Conservation (phyloP, 2,888 invertebrate genomes). For the Erebia ligea region DNA sequence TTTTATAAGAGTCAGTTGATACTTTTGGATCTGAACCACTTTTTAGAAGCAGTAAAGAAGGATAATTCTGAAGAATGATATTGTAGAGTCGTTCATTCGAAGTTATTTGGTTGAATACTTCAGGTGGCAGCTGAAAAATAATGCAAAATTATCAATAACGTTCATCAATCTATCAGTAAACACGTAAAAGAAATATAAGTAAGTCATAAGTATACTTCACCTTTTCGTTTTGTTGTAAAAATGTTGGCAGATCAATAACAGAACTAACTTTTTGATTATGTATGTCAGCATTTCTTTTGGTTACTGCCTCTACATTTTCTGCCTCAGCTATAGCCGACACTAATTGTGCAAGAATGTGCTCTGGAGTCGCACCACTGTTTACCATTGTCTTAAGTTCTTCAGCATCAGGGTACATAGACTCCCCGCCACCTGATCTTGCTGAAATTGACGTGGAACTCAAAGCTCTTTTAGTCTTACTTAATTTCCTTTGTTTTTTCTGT, state of each 20-base stretch:
- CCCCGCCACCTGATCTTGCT: constrained; percentile 71
- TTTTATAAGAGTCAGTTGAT: constrained; percentile 61
- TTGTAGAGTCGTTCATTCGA: constrained; percentile 87
- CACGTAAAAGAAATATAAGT: neutral
- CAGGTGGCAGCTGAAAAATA: constrained; percentile 84
- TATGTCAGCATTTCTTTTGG: constrained; percentile 75
- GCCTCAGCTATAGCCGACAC: constrained; percentile 83
- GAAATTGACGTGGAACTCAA: constrained; percentile 82
- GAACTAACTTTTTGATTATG: constrained; percentile 83
- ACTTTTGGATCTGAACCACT: constrained; percentile 86
- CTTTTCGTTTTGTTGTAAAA: constrained; percentile 88
- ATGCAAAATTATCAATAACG: neutral
- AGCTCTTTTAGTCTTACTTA: constrained; percentile 79
- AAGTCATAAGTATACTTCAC: constrained; percentile 56
- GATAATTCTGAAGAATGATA: constrained; percentile 88
- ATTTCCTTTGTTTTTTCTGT: constrained; percentile 82
- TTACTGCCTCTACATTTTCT: constrained; percentile 72
- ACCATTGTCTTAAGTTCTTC: constrained; percentile 87
- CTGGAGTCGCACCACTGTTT: constrained; percentile 87
- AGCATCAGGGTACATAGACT: constrained; percentile 84
- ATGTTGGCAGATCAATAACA: constrained; percentile 91
- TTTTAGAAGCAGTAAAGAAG: constrained; percentile 85
- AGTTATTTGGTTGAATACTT: constrained; percentile 86
- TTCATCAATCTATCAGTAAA: neutral
- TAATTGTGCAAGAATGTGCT: constrained; percentile 85